Evolutionary conservation across 2,888 invertebrate genomes (phyloP), one percentile per base, ranked within the genome.

Genomic region (Exocentrus adspersus): DNA sequence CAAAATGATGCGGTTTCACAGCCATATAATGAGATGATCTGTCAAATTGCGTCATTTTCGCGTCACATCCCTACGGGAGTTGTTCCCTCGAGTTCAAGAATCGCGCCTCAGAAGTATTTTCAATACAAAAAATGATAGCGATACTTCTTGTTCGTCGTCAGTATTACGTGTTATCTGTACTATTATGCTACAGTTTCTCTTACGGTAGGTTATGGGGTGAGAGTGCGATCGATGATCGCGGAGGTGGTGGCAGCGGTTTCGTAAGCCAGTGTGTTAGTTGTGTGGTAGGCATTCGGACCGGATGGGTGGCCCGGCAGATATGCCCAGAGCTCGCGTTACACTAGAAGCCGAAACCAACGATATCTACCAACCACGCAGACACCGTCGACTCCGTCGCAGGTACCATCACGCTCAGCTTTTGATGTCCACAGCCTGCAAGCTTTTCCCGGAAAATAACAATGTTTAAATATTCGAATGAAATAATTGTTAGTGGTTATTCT

Each of bases 231-330:
- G 72, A 72, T 72, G 66, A 52, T 52, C 53, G 68, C 53, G 69
- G 68, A 57, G 68, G 62, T 63, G 69, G 71, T 57, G 58, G 54
- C 17, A 52, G 24, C 19, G 57, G 17, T 30, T 60, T 46, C 65
- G 67, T 67, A 67, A 58, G 61, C 68, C 70, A 65, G 52, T 57
- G 46, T 57, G 67, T 64, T 68, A 77, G 77, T n/a, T 77, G 75
- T 70, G 75, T 72, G 75, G 68, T 70, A 72, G 75, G 75, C 75
- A 69, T 71, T 75, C 75, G 75, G 76, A 75, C 77, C 75, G 76
- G n/a, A 77, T 77, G 77, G 77, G 77, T 70, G 76, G 76, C 76
- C 77, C 75, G 73, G 75, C 72, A 67, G 75, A 73, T 67, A 77
- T 77, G 77, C 77, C 76, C 67, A 74, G 75, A 76, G 75, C 77